Evolutionary conservation across 2,797 vertebrate species (phyloP), one percentile per base, ranked within the genome.

Genomic region (Rhinogobio ventralis): DNA sequence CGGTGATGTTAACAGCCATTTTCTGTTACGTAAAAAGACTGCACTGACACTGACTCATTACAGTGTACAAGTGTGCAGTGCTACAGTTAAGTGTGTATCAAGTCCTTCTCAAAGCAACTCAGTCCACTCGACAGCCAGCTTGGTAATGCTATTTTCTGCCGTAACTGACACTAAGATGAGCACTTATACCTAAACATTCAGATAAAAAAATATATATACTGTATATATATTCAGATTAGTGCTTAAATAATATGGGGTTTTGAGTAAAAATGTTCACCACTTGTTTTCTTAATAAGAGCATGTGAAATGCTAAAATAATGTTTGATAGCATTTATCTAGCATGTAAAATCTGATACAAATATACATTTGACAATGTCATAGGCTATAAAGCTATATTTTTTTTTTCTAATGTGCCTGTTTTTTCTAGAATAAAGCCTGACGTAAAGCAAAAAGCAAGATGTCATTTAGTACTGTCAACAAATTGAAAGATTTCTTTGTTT

Each of bases 11-110:
- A n/a, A 71, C 39, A 25, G 68, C 68, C 10, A 64, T 79, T 75
- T 60, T 46, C 25, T 13, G 39, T 79, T 79, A 79, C 46, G 57
- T 46, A 79, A 62, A 57, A 60, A 46, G 75, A 60, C 23, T 8
- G 71, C 45, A 30, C 25, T 49, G 45, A 74, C 71, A 55, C 73
- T 76, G 20, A 76, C 53, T 78, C 75, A 78, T 66, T 66, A 64
- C 42, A 33, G 23, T 19, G 25, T 66, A 19, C n/a, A 79, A 57
- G 76, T 49, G 60, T 49, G 62, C 60, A 60, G 55, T 36, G 33
- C 53, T 25, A 55, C 75, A 25, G 55, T 60, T 74, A 77, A 66
- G 60, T 66, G 77, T 36, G 77, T 28, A 67, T 79, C 77, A 79
- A 66, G 60, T 46, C 42, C 60, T 66, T 67, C 60, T 49, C 77